phyloP scores from a whole-genome alignment of 2,113 vertebrate species.

The Melanerpes aurifrons region DNA sequence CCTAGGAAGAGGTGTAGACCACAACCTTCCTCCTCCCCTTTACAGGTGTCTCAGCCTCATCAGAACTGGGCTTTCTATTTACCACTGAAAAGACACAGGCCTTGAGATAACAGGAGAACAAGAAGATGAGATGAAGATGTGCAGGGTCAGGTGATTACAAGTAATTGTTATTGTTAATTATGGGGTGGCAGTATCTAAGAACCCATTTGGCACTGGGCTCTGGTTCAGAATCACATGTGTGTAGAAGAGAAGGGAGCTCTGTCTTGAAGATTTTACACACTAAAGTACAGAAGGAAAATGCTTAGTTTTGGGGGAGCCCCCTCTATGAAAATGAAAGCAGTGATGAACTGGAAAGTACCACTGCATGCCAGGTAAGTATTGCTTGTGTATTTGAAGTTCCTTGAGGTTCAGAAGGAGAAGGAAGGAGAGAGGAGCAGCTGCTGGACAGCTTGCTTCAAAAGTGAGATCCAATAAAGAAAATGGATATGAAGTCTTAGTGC shows the following conservation, averaged over 20 bases:
- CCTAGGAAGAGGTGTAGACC: background rate
- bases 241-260: background rate
- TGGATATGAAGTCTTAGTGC: background rate
- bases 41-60: background rate
- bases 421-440: background rate
- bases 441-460: background rate
- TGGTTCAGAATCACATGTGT: fast-evolving
- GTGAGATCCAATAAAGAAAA: background rate
- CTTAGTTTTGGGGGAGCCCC: background rate
- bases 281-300: background rate
- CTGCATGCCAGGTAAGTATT: background rate
- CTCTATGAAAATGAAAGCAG: background rate
- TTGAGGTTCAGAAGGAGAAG: background rate
- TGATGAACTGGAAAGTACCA: background rate
- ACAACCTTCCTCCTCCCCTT: background rate
- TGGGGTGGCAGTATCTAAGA: background rate
- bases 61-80: background rate
- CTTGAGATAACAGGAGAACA: background rate
- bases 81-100: background rate
- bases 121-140: background rate
- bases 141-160: background rate
- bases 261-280: background rate
- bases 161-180: background rate
- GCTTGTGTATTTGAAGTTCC: background rate
- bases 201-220: background rate